Evolutionary conservation across 2,113 vertebrate genomes (phyloP), one percentile per base, ranked within the genome.

Genomic region (Rutilus rutilus): DNA sequence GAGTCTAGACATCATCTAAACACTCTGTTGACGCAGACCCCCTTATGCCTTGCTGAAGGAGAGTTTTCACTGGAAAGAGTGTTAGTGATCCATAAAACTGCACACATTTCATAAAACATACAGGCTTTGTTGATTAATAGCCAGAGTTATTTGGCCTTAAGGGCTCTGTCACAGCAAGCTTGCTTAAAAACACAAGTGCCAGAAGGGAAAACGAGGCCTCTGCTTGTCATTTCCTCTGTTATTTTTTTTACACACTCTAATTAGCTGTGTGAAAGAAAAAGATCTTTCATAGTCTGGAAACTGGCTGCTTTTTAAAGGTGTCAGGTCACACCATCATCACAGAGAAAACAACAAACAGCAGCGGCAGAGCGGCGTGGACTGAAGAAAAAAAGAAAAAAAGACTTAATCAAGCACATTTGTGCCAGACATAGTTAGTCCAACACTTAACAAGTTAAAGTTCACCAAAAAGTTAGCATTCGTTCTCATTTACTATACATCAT

Each of bases 121-220:
- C 52, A 57, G 74, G 45, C 64, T 85, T 65, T 78, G 47, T 54
- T 85, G 64, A 85, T 85, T 78, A 85, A 57, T 71, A 71, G 45
- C 78, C 64, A 71, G 74, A 19, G 60, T 42, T 59, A 85, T 59
- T 57, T 27, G 33, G 59, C 30, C 60, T 64, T 47, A 47, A 81
- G 78, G 78, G 78, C 60, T 79, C 62, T 71, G 76, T 78, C 50
- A 79, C 64, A 71, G 33, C 65, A 86, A 42, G 76, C 39, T 47
- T 60, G 6, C 60, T 84, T 64, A 69, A 59, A 45, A 77, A 50
- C 75, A 84, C 30, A 59, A 36, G 33, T 36, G 30, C 30, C 60
- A 21, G 60, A 76, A 54, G 62, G 80, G 30, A 78, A 30, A 12
- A 27, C 10, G 21, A 84, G 52, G 39, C 47, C 86, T 60, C 54